Percentiles rank a stretch among this genome's conserved stretches.
These are phyloP conservation scores for Pterocles burchelli DNA, from an alignment of 2,113 vertebrate genomes.

Conservation along the genomic window DNA sequence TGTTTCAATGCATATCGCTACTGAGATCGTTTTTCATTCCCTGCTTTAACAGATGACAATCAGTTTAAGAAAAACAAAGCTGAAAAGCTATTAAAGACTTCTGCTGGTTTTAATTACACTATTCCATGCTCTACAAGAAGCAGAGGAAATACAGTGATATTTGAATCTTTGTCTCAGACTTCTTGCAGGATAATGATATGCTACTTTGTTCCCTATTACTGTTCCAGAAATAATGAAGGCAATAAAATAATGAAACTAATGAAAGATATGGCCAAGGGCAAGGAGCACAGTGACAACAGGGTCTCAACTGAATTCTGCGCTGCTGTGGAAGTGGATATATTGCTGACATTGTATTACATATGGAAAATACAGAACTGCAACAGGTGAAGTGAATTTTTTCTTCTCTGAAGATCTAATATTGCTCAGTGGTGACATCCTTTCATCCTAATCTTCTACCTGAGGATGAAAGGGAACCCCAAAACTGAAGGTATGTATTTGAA, in stretches of 20 bases:
- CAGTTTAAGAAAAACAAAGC: constrained; percentile 11
- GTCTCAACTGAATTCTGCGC: constrained; percentile 1
- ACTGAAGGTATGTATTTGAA: not conserved
- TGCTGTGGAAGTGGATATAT: not conserved
- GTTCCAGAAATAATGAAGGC: constrained; percentile 56
- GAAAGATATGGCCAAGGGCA: constrained; percentile 60
- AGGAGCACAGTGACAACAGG: constrained; percentile 33
- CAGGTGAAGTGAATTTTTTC: not conserved
- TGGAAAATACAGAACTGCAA: not conserved
- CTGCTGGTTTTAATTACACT: constrained; percentile 48
- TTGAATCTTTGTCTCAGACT: constrained; percentile 30
- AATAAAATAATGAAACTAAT: constrained; percentile 61
- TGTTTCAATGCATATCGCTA: not conserved
- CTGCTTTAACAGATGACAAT: constrained; percentile 32
- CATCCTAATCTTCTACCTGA: not conserved
- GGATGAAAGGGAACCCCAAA: not conserved
- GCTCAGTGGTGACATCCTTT: not conserved
- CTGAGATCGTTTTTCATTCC: not conserved
- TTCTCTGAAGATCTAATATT: not conserved
- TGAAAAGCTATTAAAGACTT: constrained; percentile 24
- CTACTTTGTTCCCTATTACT: constrained; percentile 23
- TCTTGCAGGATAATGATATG: constrained; percentile 33
- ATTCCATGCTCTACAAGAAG: not conserved
- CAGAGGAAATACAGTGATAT: not conserved
- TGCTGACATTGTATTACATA: not conserved